Evolutionary conservation across 2,888 invertebrate genomes (phyloP).

Genomic region (Tiliacea citrago): DNA sequence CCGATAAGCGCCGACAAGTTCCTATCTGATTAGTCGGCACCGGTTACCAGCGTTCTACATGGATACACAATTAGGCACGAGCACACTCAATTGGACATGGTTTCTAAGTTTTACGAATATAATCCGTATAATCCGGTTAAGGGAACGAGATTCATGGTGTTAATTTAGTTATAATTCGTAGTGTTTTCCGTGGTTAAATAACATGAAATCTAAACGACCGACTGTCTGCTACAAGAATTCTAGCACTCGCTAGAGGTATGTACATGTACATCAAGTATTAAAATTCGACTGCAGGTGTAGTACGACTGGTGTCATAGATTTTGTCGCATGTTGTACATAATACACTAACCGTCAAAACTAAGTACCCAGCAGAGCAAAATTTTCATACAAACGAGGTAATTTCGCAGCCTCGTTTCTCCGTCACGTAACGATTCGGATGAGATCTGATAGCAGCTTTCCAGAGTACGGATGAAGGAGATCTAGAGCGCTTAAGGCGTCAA

Average conservation of each 20-base stretch:
- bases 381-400: too few species aligned
- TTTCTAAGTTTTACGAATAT: constrained; percentile 51
- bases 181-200: constrained; percentile 31
- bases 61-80: constrained; percentile 29
- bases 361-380: too few species aligned
- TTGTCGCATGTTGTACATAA: neutral
- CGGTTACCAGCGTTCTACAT: too few species aligned
- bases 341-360: too few species aligned
- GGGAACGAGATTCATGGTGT: constrained; percentile 44
- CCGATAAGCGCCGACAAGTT: too few species aligned
- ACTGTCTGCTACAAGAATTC: neutral
- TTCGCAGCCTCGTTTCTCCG: too few species aligned
- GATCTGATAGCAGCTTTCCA: too few species aligned
- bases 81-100: constrained; percentile 44
- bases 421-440: too few species aligned
- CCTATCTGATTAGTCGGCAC: too few species aligned
- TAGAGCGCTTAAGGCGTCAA: too few species aligned
- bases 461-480: too few species aligned
- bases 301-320: neutral
- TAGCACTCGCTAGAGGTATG: neutral
- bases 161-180: constrained; percentile 53
- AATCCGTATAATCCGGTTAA: constrained; percentile 45
- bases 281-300: neutral
- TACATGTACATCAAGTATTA: neutral
- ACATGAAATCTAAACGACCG: constrained; percentile 26